Base-by-base conservation (phyloP, 37 sponge, comb jelly and placozoan species). In the Ephydatia muelleri region DNA sequence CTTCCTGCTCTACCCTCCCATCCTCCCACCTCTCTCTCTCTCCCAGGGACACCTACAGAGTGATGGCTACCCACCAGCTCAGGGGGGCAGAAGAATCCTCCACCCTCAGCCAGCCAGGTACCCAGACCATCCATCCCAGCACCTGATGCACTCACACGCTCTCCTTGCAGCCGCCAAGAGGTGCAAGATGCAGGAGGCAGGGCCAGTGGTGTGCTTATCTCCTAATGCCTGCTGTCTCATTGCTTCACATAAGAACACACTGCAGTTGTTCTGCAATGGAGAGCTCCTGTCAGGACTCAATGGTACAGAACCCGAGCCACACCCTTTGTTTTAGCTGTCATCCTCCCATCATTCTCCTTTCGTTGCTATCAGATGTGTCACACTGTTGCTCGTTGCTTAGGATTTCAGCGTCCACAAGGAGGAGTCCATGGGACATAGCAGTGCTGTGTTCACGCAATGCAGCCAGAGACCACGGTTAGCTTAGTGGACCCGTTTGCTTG, bases 151-250 rank as follows among this genome's bases (percentile, higher is more conserved):
- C n/a, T n/a, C n/a, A n/a, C n/a, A n/a, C n/a, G n/a, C n/a, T n/a
- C n/a, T n/a, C 6, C 57, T 19, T 57, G 43, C 43, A 57, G 57
- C 57, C 9, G 19, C 57, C 6, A 57, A 57, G 57, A 57, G 57
- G 57, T 14, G 19, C 57, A 57, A 14, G 57, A 16, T 14, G 1
- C 57, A 57, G 57, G 57, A 57, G 16, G 26, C 34, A 36, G 28
- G 65, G 3, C 66, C 23, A 23, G 80, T 80, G 27, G 75, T 73
- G 37, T 84, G 80, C 34, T 70, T 89, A 43, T 89, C 90, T 16
- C 85, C 90, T 0, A 89, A 84, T 38, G 80, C 81, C 31, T 71
- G 90, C 75, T 89, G 90, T 79, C 65, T 84, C 36, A 76, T 81
- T 11, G 66, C 85, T n/a, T 49, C 74, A 6, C 66, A 26, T 65